These are phyloP conservation scores for Thunnus albacares DNA, from an alignment of 2,797 vertebrate species.

Conservation along the genomic window DNA sequence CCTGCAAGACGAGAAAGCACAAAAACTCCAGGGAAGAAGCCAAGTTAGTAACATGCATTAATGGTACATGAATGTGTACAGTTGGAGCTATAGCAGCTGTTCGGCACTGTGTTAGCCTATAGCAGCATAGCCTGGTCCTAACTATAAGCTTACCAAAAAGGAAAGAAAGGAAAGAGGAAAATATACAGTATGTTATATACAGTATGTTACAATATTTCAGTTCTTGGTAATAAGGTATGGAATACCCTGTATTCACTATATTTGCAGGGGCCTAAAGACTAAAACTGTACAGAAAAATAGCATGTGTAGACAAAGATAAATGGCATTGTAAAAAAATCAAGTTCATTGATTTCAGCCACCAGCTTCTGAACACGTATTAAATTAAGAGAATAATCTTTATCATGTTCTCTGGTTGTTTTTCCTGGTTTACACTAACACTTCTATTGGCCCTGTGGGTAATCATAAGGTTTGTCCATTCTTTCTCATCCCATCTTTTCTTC, in stretches of 20 bases:
- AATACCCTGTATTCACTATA: background rate
- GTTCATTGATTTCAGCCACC: constrained; percentile 9
- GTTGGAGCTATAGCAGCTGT: too few species aligned
- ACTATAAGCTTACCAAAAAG: too few species aligned
- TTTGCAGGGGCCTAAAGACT: background rate
- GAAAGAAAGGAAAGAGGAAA: background rate
- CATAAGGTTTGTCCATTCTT: constrained; percentile 10
- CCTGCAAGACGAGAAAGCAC: too few species aligned
- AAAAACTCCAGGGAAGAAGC: too few species aligned
- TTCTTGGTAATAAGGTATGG: background rate
- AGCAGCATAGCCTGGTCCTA: too few species aligned
- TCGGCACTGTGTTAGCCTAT: too few species aligned
- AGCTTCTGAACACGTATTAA: background rate
- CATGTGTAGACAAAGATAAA: background rate
- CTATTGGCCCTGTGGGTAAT: constrained; percentile 17
- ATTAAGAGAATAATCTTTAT: background rate
- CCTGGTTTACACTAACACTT: background rate
- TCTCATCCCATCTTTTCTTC: constrained; percentile 21
- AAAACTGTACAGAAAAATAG: background rate
- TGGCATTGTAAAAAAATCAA: constrained; percentile 4
- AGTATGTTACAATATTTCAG: too few species aligned
- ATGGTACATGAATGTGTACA: too few species aligned
- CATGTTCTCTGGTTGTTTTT: background rate
- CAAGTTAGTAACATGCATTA: too few species aligned
- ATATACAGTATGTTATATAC: background rate